Conservation (phyloP, 1,140 invertebrate species). For the Meloidogyne exigua region DNA sequence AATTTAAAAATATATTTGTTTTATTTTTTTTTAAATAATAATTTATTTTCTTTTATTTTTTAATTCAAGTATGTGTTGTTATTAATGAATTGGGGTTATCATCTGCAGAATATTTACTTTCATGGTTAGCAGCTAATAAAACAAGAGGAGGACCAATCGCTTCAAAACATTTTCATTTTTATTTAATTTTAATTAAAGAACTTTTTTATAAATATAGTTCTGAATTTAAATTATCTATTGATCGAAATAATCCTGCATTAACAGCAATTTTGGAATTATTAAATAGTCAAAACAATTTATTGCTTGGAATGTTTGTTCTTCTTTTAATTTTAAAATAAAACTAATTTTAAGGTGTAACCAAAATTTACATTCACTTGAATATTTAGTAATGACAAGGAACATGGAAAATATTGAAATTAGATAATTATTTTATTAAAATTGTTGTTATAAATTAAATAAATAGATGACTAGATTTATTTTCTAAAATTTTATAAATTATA, state of each 20-base stretch:
- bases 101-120: conserved; percentile 36
- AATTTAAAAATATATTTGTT: too few species aligned
- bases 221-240: conserved; percentile 30
- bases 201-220: conserved; percentile 23
- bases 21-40: neutral
- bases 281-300: conserved; percentile 24
- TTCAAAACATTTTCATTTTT: conserved; percentile 35
- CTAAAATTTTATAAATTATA: too few species aligned
- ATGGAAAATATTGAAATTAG: conserved; percentile 11
- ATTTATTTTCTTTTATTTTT: conserved; percentile 12
- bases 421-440: too few species aligned
- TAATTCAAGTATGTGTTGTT: conserved; percentile 23
- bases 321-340: too few species aligned
- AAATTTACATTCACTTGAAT: conserved; percentile 15
- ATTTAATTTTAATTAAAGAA: conserved; percentile 35
- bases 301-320: conserved; percentile 29
- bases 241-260: conserved; percentile 23
- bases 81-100: conserved; percentile 20
- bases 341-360: conserved; percentile 14
- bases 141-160: neutral
- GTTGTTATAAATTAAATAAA: too few species aligned
- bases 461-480: too few species aligned
- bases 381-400: conserved; percentile 10
- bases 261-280: conserved; percentile 36
- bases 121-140: conserved; percentile 25